Conservation (phyloP, 1,140 invertebrate species). For the Aphelenchoides fujianensis region DNA sequence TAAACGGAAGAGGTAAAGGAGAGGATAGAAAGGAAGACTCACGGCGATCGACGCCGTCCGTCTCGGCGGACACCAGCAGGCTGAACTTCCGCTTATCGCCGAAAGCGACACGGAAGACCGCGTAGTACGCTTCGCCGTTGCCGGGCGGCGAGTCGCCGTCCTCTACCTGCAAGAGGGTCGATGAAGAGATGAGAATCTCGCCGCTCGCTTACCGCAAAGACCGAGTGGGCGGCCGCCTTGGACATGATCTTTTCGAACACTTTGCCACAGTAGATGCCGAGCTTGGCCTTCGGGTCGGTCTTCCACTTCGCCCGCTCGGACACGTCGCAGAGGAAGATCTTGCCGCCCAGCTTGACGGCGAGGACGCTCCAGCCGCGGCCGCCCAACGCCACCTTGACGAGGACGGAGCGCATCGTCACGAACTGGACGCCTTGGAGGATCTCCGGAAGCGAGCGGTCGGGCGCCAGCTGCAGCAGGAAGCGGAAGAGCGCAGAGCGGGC, state of each 20-base stretch:
- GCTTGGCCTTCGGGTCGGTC: background rate
- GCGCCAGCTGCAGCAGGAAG: background rate
- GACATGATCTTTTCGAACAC: background rate
- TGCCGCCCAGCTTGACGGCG: background rate
- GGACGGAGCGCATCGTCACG: background rate
- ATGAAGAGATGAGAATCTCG: background rate
- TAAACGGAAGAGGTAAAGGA: too few species aligned
- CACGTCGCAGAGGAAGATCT: background rate
- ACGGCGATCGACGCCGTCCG: background rate
- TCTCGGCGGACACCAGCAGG: background rate
- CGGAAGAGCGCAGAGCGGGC: background rate
- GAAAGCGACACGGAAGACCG: background rate
- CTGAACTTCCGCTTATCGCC: background rate
- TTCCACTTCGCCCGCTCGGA: background rate
- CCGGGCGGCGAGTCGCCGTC: background rate
- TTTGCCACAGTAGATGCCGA: background rate
- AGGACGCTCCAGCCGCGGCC: background rate
- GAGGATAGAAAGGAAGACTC: too few species aligned
- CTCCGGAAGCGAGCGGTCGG: background rate
- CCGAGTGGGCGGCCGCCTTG: background rate
- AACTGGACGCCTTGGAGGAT: background rate
- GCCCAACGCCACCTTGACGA: background rate
- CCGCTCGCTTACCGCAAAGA: background rate
- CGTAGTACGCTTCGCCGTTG: background rate
- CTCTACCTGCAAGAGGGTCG: background rate